phyloP scores from a whole-genome alignment of 2,888 invertebrate species.

The Hypomecis punctinalis region DNA sequence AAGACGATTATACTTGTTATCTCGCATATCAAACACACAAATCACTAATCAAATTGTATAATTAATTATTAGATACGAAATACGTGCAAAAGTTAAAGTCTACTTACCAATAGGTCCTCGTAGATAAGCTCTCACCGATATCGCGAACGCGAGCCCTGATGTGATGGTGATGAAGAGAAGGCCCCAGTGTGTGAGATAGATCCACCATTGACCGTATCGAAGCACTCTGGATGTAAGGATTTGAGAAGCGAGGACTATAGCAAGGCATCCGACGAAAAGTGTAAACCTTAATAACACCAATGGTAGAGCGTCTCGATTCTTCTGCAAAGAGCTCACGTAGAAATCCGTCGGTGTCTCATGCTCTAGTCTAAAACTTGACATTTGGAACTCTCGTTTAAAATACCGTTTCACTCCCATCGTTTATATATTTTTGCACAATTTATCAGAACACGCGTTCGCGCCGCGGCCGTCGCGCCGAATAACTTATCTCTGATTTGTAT shows the following conservation, averaged over 20 bases:
- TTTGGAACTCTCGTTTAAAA: slow-evolving; percentile 61
- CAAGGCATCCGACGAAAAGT: slow-evolving; percentile 62
- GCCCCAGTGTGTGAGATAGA: slow-evolving; percentile 77
- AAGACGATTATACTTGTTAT: background rate
- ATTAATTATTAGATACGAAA: slow-evolving; percentile 3
- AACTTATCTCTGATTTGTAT: slow-evolving; percentile 50
- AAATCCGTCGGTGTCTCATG: slow-evolving; percentile 65
- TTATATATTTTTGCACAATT: slow-evolving; percentile 16
- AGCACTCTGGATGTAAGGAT: slow-evolving; percentile 46
- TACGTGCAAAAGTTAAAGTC: background rate
- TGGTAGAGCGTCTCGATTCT: slow-evolving; percentile 59
- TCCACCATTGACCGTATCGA: slow-evolving; percentile 59
- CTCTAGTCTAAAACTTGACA: slow-evolving; percentile 57
- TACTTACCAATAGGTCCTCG: slow-evolving; percentile 67
- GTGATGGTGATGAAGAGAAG: slow-evolving; percentile 61
- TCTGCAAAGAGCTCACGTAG: slow-evolving; percentile 64
- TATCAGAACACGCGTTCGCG: slow-evolving; percentile 29
- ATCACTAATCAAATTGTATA: background rate
- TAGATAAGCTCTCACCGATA: slow-evolving; percentile 58
- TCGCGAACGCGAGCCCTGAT: slow-evolving; percentile 58
- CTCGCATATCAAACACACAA: slow-evolving; percentile 6
- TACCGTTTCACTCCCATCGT: slow-evolving; percentile 68
- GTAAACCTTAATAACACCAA: slow-evolving; percentile 60
- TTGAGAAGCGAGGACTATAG: slow-evolving; percentile 60
- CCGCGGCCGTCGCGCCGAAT: slow-evolving; percentile 42